Evolutionary conservation across 2,797 vertebrate species (phyloP).

Genomic region (Xenopus petersii): DNA sequence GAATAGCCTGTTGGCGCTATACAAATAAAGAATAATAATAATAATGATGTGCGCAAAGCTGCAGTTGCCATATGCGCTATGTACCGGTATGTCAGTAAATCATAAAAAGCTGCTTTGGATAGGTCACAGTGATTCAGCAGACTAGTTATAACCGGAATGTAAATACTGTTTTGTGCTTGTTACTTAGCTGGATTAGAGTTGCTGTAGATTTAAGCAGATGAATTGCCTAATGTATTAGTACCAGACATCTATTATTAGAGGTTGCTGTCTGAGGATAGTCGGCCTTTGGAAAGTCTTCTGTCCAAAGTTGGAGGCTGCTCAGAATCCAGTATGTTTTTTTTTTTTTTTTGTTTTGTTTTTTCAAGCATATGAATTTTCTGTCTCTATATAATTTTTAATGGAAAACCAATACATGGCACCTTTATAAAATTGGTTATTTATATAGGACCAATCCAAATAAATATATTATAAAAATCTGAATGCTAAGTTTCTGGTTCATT

Average conservation of each 20-base stretch:
- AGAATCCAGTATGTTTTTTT: no score
- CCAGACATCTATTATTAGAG: background rate
- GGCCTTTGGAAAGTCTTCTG: background rate
- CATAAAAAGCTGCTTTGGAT: background rate
- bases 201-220: slow-evolving; percentile 11
- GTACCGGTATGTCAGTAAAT: slow-evolving; percentile 5
- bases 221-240: slow-evolving; percentile 4
- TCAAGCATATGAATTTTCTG: no score
- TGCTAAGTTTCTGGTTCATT: no score
- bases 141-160: slow-evolving; percentile 22
- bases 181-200: slow-evolving; percentile 36
- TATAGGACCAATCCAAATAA: no score
- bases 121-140: slow-evolving; percentile 4
- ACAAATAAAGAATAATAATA: no score
- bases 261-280: background rate
- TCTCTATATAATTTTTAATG: no score
- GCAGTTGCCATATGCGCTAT: background rate
- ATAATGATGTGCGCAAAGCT: no score
- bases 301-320: background rate
- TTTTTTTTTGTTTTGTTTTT: no score
- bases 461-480: no score
- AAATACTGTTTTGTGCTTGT: slow-evolving; percentile 23
- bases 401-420: no score
- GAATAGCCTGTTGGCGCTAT: no score
- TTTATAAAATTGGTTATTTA: no score